Evolutionary conservation across 2,797 vertebrate genomes (phyloP).

Genomic region (Echeneis naucrates): DNA sequence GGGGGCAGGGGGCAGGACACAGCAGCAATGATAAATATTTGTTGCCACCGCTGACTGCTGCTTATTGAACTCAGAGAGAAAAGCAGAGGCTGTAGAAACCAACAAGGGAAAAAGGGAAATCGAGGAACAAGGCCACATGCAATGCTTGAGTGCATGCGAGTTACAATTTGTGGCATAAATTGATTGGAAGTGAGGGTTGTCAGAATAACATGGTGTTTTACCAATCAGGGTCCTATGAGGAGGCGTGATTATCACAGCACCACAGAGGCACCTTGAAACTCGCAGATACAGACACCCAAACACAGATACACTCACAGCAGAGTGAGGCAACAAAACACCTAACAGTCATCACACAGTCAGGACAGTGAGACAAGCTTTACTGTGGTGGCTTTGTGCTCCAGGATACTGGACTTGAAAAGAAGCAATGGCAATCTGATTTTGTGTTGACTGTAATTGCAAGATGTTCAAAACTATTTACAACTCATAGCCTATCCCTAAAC

Average conservation of each 20-base stretch:
- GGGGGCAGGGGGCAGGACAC: no score
- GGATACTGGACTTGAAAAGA: constrained; percentile 15
- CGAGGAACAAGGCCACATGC: constrained; percentile 65
- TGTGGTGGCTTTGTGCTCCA: constrained; percentile 1
- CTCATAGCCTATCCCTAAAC: background rate
- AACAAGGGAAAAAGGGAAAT: constrained; percentile 45
- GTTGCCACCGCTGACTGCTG: constrained; percentile 56
- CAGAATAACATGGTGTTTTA: constrained; percentile 71
- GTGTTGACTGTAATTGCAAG: constrained; percentile 11
- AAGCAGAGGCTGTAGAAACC: constrained; percentile 41
- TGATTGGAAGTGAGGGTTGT: constrained; percentile 75
- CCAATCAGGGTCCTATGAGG: constrained; percentile 65
- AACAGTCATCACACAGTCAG: constrained; percentile 37
- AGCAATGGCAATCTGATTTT: constrained; percentile 12
- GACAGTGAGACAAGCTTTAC: constrained; percentile 18
- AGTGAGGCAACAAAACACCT: constrained; percentile 26
- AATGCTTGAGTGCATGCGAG: constrained; percentile 74
- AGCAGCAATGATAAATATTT: constrained; percentile 58
- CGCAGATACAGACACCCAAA: constrained; percentile 43
- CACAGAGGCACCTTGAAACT: constrained; percentile 44
- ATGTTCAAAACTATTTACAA: background rate
- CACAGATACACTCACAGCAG: constrained; percentile 29
- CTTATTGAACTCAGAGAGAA: constrained; percentile 63
- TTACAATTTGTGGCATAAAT: constrained; percentile 72
- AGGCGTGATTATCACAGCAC: constrained; percentile 66